Conservation (phyloP, 2,113 vertebrate genomes). For the Fulmarus glacialis region DNA sequence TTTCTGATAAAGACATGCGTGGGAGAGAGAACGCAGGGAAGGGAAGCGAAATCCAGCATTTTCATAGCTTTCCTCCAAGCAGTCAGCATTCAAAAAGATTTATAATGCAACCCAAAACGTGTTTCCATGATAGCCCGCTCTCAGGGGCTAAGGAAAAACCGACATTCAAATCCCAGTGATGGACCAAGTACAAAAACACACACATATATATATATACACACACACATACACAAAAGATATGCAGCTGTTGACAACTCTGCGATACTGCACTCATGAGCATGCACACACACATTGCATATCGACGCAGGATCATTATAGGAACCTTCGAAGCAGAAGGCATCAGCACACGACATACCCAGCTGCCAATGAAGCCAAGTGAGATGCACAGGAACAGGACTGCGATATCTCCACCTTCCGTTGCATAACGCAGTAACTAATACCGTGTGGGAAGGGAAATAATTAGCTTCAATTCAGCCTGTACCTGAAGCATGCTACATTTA, state of each 20-base stretch:
- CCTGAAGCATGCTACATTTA: background rate
- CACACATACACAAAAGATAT: fast-evolving
- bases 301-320: background rate
- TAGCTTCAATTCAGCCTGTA: slow-evolving; percentile 5
- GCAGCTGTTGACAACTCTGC: background rate
- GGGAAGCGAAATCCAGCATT: background rate
- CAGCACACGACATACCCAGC: background rate
- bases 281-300: background rate
- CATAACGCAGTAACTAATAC: slow-evolving; percentile 2
- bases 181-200: background rate
- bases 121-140: fast-evolving
- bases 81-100: background rate
- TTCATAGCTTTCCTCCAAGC: background rate
- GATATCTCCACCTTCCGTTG: background rate
- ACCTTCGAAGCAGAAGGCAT: background rate
- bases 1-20: background rate
- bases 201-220: fast-evolving
- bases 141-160: background rate
- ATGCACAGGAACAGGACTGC: background rate
- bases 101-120: background rate
- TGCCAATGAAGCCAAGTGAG: background rate
- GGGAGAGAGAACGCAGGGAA: background rate
- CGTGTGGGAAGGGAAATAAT: slow-evolving; percentile 35
- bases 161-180: background rate
- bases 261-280: background rate